Evolutionary conservation across 2,888 invertebrate species (phyloP).

Genomic region (Rotaria macrura): DNA sequence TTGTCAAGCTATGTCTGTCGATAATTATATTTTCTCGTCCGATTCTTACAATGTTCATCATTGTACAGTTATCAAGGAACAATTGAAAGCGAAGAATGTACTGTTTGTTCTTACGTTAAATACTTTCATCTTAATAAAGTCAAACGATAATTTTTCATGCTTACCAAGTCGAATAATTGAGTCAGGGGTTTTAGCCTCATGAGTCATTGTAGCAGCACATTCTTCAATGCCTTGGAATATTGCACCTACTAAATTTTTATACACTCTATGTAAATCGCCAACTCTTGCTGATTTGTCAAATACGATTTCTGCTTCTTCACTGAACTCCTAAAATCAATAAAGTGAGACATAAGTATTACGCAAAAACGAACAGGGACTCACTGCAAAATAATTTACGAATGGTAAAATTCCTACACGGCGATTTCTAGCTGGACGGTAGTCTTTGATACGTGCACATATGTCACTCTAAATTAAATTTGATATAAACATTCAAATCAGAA

Average conservation of each 20-base stretch:
- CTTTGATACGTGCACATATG: neutral
- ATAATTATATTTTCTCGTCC: no score
- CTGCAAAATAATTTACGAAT: conserved; percentile 29
- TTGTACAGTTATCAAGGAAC: no score
- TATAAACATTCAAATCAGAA: neutral
- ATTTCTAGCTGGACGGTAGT: conserved; percentile 17
- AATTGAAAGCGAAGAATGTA: no score
- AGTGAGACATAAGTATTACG: no score
- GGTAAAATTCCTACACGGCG: conserved; percentile 25
- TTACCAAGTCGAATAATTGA: conserved; percentile 78
- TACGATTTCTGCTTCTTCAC: conserved; percentile 26
- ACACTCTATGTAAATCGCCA: conserved; percentile 37
- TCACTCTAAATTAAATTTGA: neutral
- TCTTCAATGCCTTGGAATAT: conserved; percentile 71
- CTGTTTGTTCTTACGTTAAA: no score
- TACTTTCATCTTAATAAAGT: neutral
- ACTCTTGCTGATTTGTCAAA: conserved; percentile 23
- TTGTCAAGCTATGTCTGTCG: no score
- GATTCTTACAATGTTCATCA: no score
- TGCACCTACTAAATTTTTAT: conserved; percentile 56
- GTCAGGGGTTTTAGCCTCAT: conserved; percentile 79
- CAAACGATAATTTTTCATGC: conserved; percentile 24
- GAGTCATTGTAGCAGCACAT: conserved; percentile 58
- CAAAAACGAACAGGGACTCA: neutral
- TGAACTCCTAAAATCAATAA: conserved; percentile 4